A percentile compares a stretch with the other conserved stretches of the same genome.
These are phyloP conservation scores for Aplodontia rufa DNA, from an alignment of 2,113 vertebrate genomes.

Conservation along the genomic window DNA sequence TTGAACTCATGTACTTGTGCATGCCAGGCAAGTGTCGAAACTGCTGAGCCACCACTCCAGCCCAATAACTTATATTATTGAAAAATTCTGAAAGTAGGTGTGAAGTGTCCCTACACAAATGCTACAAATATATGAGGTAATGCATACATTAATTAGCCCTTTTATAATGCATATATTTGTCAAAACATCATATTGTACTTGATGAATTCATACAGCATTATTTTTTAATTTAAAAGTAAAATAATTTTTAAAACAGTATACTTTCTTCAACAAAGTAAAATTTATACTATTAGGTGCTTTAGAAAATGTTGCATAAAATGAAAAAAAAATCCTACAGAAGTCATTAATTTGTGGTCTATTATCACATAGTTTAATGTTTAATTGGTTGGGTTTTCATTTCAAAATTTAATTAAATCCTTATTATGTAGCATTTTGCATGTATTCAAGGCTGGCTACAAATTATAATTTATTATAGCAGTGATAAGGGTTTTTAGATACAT, in stretches of 20 bases:
- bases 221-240: not conserved
- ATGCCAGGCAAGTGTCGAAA: too few relatives aligned
- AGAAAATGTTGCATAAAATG: not conserved
- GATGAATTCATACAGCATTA: not conserved
- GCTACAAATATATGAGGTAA: not conserved
- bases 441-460: not conserved
- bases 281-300: not conserved
- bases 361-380: not conserved
- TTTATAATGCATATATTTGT: not conserved
- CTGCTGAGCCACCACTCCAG: too few relatives aligned
- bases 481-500: not conserved
- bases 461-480: not conserved
- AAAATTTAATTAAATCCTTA: not conserved
- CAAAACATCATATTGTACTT: not conserved
- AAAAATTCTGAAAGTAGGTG: not conserved
- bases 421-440: not conserved
- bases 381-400: not conserved
- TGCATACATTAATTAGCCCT: not conserved
- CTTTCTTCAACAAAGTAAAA: not conserved
- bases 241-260: not conserved
- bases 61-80: not conserved
- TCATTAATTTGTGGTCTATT: not conserved
- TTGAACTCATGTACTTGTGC: too few relatives aligned
- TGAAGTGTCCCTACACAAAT: not conserved
- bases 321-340: not conserved